Percentiles rank a stretch among this genome's conserved stretches.
phyloP scores from a whole-genome alignment of 2,113 vertebrate species.

The Prionailurus bengalensis region DNA sequence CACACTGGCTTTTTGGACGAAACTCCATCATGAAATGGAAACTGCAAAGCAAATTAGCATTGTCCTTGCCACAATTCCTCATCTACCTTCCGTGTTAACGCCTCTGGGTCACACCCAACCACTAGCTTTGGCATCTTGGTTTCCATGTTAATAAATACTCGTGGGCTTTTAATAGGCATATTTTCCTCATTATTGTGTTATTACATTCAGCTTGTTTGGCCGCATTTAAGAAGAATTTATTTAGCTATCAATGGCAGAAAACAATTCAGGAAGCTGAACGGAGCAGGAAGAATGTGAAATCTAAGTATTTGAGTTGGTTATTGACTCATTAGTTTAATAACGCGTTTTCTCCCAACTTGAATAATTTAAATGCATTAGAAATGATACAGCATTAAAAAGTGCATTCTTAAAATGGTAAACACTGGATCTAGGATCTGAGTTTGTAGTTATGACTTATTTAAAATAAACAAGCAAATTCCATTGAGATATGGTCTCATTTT shows the following conservation, averaged over 20 bases:
- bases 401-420: conserved; percentile 68
- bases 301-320: conserved; percentile 65
- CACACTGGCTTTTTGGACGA: neutral
- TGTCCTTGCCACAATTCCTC: neutral
- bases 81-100: neutral
- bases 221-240: conserved; percentile 60
- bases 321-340: conserved; percentile 72
- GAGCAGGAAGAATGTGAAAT: conserved; percentile 71
- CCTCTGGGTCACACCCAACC: neutral
- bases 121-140: neutral
- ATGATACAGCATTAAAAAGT: conserved; percentile 73
- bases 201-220: conserved; percentile 49
- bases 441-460: conserved; percentile 81
- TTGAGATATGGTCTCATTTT: conserved; percentile 78
- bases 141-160: conserved; percentile 60
- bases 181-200: conserved; percentile 62
- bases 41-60: neutral
- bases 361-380: conserved; percentile 78
- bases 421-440: conserved; percentile 62
- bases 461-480: conserved; percentile 74
- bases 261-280: conserved; percentile 61
- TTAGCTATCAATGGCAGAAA: conserved; percentile 67
- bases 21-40: conserved; percentile 41
- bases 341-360: conserved; percentile 72
- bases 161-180: conserved; percentile 56